Evolutionary conservation across 53 echinoderm and acorn worm genomes (phyloP), one percentile per base, ranked within the genome.

Genomic region (Luidia sarsii): DNA sequence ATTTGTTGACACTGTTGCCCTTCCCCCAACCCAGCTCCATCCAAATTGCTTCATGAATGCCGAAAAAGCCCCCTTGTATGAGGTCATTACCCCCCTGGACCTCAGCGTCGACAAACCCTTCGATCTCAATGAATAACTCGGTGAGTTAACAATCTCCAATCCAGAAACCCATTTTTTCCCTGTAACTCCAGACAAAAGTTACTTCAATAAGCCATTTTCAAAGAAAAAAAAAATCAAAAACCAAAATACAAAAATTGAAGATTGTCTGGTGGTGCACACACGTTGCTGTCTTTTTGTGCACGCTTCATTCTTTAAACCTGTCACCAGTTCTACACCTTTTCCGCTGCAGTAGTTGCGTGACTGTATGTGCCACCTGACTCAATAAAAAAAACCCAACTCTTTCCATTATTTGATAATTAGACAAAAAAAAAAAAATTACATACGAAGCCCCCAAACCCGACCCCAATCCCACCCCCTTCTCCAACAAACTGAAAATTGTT

Each of bases 11-110:
- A n/a, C n/a, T n/a, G n/a, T n/a, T n/a, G n/a, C 57, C 39, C 48
- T 61, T 55, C 28, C 32, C 48, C 60, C 18, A 43, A 67, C 25
- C 77, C 21, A 77, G 77, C 77, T 77, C 77, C 77, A 77, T 77
- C 48, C 77, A 60, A 59, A 77, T 60, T 77, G 77, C 77, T 33
- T 77, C 77, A 61, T 77, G 77, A 32, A 60, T 46, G 77, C 77
- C 31, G 77, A 59, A 57, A 77, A 77, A 33, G 77, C 77, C 61
- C 77, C 77, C 22, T 37, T 77, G 60, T 77, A 77, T 29, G 59
- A 57, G 77, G 77, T 77, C 18, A 27, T 46, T 15, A 39, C 33
- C 24, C 61, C 77, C 31, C 28, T 46, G 77, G 77, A 77, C 48
- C 22, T 23, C 29, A 61, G 61, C 22, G 45, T 41, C 48, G 77